Percentiles rank a stretch among this genome's conserved stretches.
Conservation (phyloP, 1,140 invertebrate species). For the Lamellibrachia luymesi region DNA sequence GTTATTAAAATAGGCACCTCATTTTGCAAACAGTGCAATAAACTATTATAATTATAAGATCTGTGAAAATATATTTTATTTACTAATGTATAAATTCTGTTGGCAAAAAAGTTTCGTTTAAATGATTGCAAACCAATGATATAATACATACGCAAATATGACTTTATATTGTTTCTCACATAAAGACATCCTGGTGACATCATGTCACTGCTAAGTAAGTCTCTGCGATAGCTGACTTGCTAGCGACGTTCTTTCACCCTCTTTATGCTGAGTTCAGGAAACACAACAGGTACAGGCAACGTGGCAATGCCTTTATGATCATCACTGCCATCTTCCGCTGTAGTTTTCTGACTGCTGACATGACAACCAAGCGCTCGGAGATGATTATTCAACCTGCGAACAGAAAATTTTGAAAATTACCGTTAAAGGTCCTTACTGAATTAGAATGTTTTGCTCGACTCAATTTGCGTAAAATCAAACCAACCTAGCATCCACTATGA, state of each 20-base stretch:
- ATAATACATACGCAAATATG: neutral
- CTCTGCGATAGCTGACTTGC: neutral
- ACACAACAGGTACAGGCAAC: neutral
- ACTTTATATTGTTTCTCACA: neutral
- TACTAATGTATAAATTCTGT: neutral
- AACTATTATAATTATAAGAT: neutral
- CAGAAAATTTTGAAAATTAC: neutral
- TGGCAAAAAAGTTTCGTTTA: neutral
- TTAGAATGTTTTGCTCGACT: too few relatives aligned
- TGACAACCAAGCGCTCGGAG: neutral
- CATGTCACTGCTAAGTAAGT: neutral
- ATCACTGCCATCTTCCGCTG: neutral
- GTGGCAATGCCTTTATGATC: neutral
- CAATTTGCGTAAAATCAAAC: too few relatives aligned
- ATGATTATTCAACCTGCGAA: neutral
- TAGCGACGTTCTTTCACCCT: neutral
- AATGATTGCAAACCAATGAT: neutral
- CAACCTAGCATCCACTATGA: too few relatives aligned
- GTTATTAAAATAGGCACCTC: neutral
- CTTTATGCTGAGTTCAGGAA: neutral
- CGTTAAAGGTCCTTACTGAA: too few relatives aligned
- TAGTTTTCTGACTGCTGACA: neutral
- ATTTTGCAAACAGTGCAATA: neutral
- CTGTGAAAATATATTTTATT: neutral
- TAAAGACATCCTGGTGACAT: neutral